Evolutionary conservation across 2,113 vertebrate genomes (phyloP), one percentile per base, ranked within the genome.

Genomic region (Callorhinus ursinus): DNA sequence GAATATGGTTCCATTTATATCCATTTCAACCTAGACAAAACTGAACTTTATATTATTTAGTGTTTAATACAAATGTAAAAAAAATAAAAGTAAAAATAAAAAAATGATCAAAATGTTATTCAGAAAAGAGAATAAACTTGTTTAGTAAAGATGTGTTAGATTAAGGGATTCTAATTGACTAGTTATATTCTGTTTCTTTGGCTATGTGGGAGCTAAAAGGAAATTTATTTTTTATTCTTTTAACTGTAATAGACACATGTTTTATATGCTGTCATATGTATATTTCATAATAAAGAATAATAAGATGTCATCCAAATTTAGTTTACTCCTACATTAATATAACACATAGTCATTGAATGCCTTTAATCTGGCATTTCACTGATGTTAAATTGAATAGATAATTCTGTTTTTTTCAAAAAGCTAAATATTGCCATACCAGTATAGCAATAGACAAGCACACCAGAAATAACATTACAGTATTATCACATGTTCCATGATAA

Each of bases 201-300:
- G 19, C 33, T 51, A 63, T 91, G 6, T 63, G 33, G 18, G 61
- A 5, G 15, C 36, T 91, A 93, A 86, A 67, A 77, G 16, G 22
- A 86, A 69, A 71, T 59, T 71, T 24, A 76, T 39, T 49, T 94
- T 65, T 67, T 95, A 39, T 69, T 79, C 3, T 77, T 53, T 94
- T 76, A 76, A 71, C 7, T 42, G 5, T 55, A 90, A 33, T 53
- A 88, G 31, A 71, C 5, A 39, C 4, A 57, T 81, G 7, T 67
- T 95, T 93, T 88, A 57, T 49, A 63, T 46, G 8, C 7, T 94
- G 14, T 88, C 24, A 71, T 79, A 79, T 77, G 1, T 55, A 76
- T 18, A 67, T 61, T 87, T 94, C 61, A 90, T 57, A 84, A 88
- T 76, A 39, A 92, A 83, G 6, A 72, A 72, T 49, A 97, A 76